Evolutionary conservation across 2,888 invertebrate species (phyloP), one percentile per base, ranked within the genome.

Genomic region (Masnerella sp.): DNA sequence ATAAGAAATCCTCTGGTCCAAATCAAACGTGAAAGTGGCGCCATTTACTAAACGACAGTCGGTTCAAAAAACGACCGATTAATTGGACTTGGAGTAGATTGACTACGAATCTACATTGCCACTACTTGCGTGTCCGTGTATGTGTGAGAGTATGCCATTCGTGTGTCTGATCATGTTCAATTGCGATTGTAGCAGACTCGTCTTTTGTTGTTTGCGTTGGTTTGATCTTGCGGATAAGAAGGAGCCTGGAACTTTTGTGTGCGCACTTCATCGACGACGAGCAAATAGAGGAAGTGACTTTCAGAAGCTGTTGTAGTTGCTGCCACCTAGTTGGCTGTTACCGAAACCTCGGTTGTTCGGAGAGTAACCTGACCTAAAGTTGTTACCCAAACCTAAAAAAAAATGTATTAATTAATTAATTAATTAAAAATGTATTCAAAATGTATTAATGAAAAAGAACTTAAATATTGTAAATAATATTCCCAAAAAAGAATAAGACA

Each of bases 301-400:
- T 86, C 83, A 86, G 81, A 86, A 86, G 75, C 83, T 86, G 71
- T 84, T 86, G 68, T 86, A 85, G 78, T 86, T 86, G 73, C 80
- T 86, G 14, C 86, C 86, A 20, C 86, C 85, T 54, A 86, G 72
- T 74, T 86, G 85, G 61, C 82, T 84, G 70, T 80, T 84, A 77
- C 59, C 61, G 38, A 84, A 85, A 12, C 84, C 84, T 59, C 85
- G 80, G 71, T 83, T 85, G 65, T 79, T 83, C 1, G 85, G 85
- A 8, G 85, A 85, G 34, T 85, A 86, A 25, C 84, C 83, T 11
- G 85, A 81, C 79, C 85, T 83, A 64, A 86, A 86, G 75, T 85
- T 86, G 56, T 85, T 85, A 17, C 85, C 83, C 64, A 86, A 77
- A 51, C 85, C 85, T 85, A 62, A 0, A 65, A 43, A 5, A 43